Percentiles rank a stretch among this genome's conserved stretches.
These are phyloP conservation scores for Pachycephala philippinensis DNA, from an alignment of 2,113 vertebrate species.

Conservation along the genomic window DNA sequence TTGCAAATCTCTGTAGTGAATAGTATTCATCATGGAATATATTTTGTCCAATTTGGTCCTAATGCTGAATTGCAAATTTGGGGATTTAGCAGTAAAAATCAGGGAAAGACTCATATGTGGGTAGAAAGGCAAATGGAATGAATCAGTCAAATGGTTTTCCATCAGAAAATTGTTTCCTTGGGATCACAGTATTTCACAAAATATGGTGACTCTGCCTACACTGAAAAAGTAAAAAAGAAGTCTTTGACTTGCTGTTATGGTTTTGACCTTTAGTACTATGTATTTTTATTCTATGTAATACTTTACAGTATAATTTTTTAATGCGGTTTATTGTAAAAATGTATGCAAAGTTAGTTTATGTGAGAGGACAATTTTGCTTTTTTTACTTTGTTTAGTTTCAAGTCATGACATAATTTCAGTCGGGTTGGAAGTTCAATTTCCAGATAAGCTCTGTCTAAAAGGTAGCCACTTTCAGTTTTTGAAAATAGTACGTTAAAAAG, in stretches of 20 bases:
- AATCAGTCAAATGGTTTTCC: not conserved
- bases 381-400: not conserved
- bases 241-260: not conserved
- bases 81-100: not conserved
- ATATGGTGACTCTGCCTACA: not conserved
- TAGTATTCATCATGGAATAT: not conserved
- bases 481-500: not conserved
- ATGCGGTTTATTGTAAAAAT: not conserved
- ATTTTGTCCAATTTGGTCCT: not conserved
- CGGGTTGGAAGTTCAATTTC: not conserved
- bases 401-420: not conserved
- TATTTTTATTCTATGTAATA: not conserved
- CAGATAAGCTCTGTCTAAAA: not conserved
- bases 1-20: not conserved
- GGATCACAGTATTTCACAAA: not conserved
- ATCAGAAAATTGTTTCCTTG: not conserved
- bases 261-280: not conserved
- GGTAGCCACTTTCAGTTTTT: not conserved
- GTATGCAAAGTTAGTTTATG: not conserved
- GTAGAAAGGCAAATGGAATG: accelerated
- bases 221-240: not conserved
- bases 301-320: not conserved
- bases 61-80: not conserved
- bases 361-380: not conserved
- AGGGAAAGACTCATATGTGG: not conserved